These are phyloP conservation scores for Charadrius vociferus DNA, from an alignment of 2,113 vertebrate genomes.

Conservation along the genomic window DNA sequence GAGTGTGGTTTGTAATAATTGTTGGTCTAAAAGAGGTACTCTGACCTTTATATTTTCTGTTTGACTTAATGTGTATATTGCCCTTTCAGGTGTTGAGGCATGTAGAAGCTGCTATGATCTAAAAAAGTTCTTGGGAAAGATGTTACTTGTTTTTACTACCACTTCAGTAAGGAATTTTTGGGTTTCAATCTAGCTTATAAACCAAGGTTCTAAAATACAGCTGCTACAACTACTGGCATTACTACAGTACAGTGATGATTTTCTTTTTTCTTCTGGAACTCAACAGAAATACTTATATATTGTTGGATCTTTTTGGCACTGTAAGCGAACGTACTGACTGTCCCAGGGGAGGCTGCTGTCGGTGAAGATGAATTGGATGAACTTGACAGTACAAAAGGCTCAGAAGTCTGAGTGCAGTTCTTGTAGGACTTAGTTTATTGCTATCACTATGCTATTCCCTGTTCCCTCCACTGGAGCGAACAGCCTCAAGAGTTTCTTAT, in stretches of 20 bases:
- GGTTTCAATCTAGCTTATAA: not conserved
- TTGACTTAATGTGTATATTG: accelerated
- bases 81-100: not conserved
- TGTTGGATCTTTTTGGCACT: not conserved
- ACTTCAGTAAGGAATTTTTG: not conserved
- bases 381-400: not conserved
- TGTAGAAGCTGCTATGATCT: not conserved
- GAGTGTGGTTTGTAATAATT: not conserved
- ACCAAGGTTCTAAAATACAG: not conserved
- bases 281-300: not conserved
- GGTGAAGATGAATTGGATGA: not conserved
- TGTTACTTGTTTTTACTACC: not conserved
- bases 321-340: not conserved
- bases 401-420: not conserved
- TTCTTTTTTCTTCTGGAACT: not conserved
- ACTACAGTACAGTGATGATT: not conserved
- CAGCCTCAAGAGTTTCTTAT: not conserved
- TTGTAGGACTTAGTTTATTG: not conserved
- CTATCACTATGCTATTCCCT: not conserved
- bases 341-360: not conserved
- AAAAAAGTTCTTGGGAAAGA: not conserved
- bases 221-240: not conserved
- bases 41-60: not conserved
- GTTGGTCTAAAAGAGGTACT: not conserved
- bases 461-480: not conserved